A percentile compares a stretch with the other conserved stretches of the same genome.
Evolutionary conservation across 2,888 invertebrate species (phyloP).

Genomic region (Artemia sinica): DNA sequence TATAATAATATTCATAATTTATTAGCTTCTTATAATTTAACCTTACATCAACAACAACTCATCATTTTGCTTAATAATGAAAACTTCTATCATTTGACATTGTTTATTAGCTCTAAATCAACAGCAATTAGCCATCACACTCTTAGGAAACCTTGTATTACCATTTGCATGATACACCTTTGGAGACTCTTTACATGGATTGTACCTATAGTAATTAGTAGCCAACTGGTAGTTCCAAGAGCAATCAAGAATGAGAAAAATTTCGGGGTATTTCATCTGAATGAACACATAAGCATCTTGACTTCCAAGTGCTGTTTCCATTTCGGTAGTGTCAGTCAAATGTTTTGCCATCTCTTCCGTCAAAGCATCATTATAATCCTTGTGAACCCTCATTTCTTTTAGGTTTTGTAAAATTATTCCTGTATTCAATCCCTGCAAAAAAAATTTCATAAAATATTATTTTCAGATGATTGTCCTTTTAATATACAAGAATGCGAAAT

Average conservation of each 20-base stretch:
- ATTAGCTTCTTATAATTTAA: no score
- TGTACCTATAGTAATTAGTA: background rate
- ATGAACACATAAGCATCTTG: background rate
- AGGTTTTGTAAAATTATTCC: background rate
- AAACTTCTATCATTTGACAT: no score
- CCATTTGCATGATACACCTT: background rate
- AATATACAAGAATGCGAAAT: no score
- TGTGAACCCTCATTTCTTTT: background rate
- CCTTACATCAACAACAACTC: no score
- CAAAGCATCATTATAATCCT: background rate
- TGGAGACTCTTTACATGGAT: background rate
- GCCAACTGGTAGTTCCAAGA: constrained; percentile 5
- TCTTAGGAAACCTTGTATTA: background rate
- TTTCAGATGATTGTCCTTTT: no score
- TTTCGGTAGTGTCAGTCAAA: background rate
- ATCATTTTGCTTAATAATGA: no score
- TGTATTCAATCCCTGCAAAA: background rate
- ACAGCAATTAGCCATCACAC: background rate
- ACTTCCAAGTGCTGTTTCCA: constrained; percentile 1
- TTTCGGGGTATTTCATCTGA: background rate
- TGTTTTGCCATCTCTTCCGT: background rate
- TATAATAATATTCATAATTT: no score
- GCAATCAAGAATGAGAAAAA: background rate
- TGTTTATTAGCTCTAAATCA: background rate
- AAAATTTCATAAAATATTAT: background rate